Evolutionary conservation across 2,113 vertebrate species (phyloP).

Genomic region (Chionis minor): DNA sequence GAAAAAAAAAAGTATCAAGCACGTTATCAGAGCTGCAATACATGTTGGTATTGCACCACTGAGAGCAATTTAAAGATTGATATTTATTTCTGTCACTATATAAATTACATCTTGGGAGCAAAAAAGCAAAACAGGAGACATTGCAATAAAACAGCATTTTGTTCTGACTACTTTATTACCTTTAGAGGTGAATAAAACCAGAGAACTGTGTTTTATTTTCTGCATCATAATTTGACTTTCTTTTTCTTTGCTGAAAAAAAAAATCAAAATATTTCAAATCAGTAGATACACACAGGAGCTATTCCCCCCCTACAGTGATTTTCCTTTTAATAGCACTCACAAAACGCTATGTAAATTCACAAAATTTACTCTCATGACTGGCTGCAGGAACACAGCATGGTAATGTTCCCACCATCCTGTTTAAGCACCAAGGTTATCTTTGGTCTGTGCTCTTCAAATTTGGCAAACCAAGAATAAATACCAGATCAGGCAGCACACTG

Average conservation of each 20-base stretch:
- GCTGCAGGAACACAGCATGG: too few relatives aligned
- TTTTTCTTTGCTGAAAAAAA: not conserved
- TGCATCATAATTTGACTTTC: not conserved
- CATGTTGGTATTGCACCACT: not conserved
- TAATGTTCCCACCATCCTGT: accelerated
- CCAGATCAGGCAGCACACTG: not conserved
- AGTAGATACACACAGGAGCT: not conserved
- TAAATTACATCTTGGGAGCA: not conserved
- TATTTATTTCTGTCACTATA: not conserved
- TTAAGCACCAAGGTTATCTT: not conserved
- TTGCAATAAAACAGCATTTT: not conserved
- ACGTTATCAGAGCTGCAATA: not conserved
- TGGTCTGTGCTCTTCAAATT: not conserved
- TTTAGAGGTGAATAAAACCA: not conserved
- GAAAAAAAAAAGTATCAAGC: not conserved
- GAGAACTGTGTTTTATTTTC: not conserved
- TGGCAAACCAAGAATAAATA: not conserved
- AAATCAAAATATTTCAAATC: too few relatives aligned
- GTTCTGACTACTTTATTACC: not conserved
- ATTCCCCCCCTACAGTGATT: not conserved
- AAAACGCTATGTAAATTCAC: not conserved
- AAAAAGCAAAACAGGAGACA: not conserved
- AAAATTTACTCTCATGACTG: not conserved
- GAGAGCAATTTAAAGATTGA: not conserved
- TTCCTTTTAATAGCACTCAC: not conserved